Conservation (phyloP, 64 coral and sea anemone genomes). For the Anthopleura sola region DNA sequence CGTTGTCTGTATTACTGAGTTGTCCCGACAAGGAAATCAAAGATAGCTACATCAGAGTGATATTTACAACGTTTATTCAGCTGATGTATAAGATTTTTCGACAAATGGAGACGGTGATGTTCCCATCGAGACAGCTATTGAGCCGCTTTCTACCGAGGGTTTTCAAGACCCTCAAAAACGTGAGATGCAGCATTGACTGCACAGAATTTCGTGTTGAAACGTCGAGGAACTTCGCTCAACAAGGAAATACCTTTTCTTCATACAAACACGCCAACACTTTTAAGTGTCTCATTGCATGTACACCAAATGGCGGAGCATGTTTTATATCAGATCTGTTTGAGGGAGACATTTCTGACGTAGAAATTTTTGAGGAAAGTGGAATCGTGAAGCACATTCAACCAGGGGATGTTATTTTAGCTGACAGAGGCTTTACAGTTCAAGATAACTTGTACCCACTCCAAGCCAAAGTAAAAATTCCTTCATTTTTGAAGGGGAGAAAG, state of each 20-base stretch:
- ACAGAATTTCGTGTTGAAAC: constrained; percentile 43
- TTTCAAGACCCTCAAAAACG: constrained; percentile 52
- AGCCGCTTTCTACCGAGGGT: constrained; percentile 49
- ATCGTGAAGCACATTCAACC: constrained; percentile 50
- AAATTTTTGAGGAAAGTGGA: constrained; percentile 49
- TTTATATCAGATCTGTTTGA: constrained; percentile 73
- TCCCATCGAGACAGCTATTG: constrained; percentile 28
- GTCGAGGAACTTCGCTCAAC: constrained; percentile 38
- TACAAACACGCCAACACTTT: constrained; percentile 69
- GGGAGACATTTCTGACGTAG: constrained; percentile 59
- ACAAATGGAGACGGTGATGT: constrained; percentile 46
- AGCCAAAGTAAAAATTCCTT: constrained; percentile 49
- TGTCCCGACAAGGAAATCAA: constrained; percentile 50
- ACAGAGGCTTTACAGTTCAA: constrained; percentile 70
- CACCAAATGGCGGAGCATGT: constrained; percentile 58
- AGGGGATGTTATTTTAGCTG: constrained; percentile 54
- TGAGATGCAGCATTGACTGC: constrained; percentile 52
- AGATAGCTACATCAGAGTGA: constrained; percentile 34
- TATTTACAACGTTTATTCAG: constrained; percentile 68
- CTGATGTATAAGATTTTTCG: constrained; percentile 50
- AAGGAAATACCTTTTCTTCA: constrained; percentile 58
- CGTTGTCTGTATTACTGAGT: constrained; percentile 44
- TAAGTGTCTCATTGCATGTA: constrained; percentile 64
- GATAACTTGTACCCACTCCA: constrained; percentile 45
- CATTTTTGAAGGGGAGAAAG: constrained; percentile 55